A percentile compares a stretch with the other conserved stretches of the same genome.
These are phyloP conservation scores for Falco punctatus DNA, from an alignment of 2,113 vertebrate genomes.

Conservation along the genomic window DNA sequence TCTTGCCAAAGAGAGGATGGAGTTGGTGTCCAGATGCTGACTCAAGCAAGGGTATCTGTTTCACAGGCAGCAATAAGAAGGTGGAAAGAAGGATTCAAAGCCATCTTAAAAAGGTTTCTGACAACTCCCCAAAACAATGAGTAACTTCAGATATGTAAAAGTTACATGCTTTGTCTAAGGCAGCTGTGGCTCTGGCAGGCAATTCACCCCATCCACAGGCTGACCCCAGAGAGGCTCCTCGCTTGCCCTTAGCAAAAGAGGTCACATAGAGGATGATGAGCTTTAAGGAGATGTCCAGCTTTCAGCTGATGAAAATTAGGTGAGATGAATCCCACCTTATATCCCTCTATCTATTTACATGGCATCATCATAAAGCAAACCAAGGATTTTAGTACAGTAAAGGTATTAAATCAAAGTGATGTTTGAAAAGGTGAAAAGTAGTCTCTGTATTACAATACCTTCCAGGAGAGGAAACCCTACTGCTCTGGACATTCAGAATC, in stretches of 20 bases:
- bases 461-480: background rate
- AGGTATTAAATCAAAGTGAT: background rate
- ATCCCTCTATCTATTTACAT: background rate
- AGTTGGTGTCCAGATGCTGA: constrained; percentile 14
- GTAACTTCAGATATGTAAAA: background rate
- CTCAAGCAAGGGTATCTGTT: constrained; percentile 16
- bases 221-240: background rate
- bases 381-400: background rate
- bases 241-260: background rate
- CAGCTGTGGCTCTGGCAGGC: background rate
- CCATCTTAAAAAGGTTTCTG: background rate
- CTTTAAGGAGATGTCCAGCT: background rate
- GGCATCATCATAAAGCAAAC: background rate
- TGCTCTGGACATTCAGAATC: background rate
- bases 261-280: background rate
- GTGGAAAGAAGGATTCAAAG: background rate
- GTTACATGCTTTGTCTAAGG: background rate
- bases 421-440: background rate
- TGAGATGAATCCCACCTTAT: background rate
- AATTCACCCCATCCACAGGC: background rate
- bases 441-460: background rate
- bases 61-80: background rate
- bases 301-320: background rate
- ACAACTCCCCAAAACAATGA: background rate
- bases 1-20: background rate